These are phyloP conservation scores for Calephelis virginiensis DNA, from an alignment of 1,140 invertebrate species.

Conservation along the genomic window DNA sequence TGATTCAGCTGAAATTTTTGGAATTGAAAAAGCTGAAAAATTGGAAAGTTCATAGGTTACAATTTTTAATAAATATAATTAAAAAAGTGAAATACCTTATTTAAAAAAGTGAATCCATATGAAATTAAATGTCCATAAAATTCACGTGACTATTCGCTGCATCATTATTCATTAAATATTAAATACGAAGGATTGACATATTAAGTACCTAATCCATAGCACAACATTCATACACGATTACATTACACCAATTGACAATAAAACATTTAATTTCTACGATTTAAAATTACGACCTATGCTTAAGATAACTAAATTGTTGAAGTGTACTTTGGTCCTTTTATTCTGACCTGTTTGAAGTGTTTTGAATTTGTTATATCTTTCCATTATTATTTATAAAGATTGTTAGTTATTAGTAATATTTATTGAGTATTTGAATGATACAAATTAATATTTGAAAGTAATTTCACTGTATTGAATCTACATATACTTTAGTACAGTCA, in stretches of 20 bases:
- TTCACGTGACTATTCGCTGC: not conserved
- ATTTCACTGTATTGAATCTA: no score
- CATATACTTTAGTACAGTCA: no score
- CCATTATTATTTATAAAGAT: not conserved
- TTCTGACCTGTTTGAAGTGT: not conserved
- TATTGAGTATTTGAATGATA: no score
- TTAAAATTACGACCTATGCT: conserved; percentile 1
- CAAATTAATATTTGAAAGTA: no score
- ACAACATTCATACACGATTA: not conserved
- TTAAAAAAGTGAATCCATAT: no score
- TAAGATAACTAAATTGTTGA: not conserved
- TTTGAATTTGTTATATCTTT: not conserved
- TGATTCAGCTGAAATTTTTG: no score
- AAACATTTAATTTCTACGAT: conserved; percentile 2
- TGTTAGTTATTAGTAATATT: not conserved
- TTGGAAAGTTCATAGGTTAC: no score
- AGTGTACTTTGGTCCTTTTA: not conserved
- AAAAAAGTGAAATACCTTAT: no score
- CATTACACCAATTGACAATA: not conserved
- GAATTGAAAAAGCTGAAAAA: no score
- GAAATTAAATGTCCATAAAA: no score
- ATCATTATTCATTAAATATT: not conserved
- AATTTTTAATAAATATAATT: no score
- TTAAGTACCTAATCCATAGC: not conserved
- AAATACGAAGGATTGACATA: not conserved